Evolutionary conservation across 1,140 invertebrate genomes (phyloP), one percentile per base, ranked within the genome.

Genomic region (Eurosta solidaginis): DNA sequence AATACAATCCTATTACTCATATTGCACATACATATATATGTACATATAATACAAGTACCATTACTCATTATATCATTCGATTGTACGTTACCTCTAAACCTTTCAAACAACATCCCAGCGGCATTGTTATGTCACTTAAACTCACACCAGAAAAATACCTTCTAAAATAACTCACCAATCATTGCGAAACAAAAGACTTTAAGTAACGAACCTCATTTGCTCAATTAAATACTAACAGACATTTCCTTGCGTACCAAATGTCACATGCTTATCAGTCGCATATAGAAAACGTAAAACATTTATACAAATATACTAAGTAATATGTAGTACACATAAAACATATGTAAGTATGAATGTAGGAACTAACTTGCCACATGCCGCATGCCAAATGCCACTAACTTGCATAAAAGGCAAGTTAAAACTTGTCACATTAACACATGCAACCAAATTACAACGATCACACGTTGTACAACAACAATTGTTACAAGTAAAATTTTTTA

Each of bases 371-470:
- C 54, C 54, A 33, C 54, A 40, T 68, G 59, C 59, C 59, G 40
- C 59, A 68, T 20, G 59, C 59, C 59, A 68, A 36, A 42, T 40
- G 49, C n/a, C 22, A 52, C 22, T 10, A 17, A 49, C 59, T 68
- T 68, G 54, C 54, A 59, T 59, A 68, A 68, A 68, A 68, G 59
- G 59, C 59, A 68, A 68, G n/a, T 33, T 68, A 68, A 68, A 68
- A 68, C 59, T 68, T 68, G 59, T 68, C 59, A 68, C 59, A 68
- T 68, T 68, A 68, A 68, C 59, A 68, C 59, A 68, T 68, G 59
- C 59, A 68, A 68, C 59, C 59, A 68, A 68, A 68, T 68, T 68
- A 68, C 59, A 68, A 68, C 33, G 33, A 5, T 68, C 33, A 68
- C 59, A 22, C 59, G 59, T 68, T 68, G 33, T 68, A 68, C 33